Evolutionary conservation across 2,888 invertebrate genomes (phyloP).

Genomic region (Priapulus caudatus): DNA sequence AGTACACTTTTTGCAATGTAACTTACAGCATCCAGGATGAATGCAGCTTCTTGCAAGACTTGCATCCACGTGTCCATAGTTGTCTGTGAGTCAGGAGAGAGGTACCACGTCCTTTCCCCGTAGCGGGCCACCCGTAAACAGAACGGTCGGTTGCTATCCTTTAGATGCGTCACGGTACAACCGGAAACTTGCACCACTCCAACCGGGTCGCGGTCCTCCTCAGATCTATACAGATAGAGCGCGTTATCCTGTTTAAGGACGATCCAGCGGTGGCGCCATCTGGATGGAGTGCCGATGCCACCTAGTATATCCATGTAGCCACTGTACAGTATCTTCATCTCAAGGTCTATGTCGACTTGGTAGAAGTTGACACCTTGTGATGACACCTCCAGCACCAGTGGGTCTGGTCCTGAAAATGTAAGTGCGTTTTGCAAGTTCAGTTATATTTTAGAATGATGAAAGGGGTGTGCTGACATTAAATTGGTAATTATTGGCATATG

Average conservation of each 20-base stretch:
- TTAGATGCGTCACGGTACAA: background rate
- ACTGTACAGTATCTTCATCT: background rate
- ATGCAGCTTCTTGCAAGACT: too few species aligned
- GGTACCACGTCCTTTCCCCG: constrained; percentile 1
- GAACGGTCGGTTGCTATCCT: too few species aligned
- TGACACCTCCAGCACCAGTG: constrained; percentile 73
- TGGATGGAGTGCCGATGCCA: constrained; percentile 24
- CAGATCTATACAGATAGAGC: constrained; percentile 85
- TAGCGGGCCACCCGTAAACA: background rate
- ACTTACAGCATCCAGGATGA: too few species aligned
- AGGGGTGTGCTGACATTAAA: too few species aligned
- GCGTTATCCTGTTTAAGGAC: constrained; percentile 80
- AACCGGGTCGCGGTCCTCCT: constrained; percentile 46
- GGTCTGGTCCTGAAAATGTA: constrained; percentile 47
- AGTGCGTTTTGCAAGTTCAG: background rate
- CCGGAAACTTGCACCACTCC: background rate
- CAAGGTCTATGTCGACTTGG: background rate
- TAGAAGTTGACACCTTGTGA: background rate
- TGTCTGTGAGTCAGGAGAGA: background rate
- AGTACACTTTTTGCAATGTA: too few species aligned
- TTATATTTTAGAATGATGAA: background rate
- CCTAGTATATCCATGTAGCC: constrained; percentile 29
- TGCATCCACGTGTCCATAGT: background rate
- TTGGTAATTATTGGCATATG: too few species aligned
- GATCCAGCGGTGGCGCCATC: constrained; percentile 82